A percentile compares a stretch with the other conserved stretches of the same genome.
These are phyloP conservation scores for Tholera decimalis DNA, from an alignment of 2,888 invertebrate species.

Conservation along the genomic window DNA sequence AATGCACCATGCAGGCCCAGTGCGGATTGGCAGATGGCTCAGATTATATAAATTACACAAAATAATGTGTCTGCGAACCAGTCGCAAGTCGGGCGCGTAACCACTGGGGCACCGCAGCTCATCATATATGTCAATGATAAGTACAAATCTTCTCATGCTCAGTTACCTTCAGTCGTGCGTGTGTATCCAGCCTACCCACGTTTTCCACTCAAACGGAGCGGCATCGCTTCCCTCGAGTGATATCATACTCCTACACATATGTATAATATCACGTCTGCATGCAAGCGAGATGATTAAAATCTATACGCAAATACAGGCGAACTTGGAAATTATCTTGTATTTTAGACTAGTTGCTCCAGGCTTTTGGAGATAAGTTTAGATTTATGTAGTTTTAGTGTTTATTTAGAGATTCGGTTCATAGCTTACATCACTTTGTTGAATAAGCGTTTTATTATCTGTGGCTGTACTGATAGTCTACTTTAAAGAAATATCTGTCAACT, in stretches of 20 bases:
- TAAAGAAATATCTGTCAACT: too few relatives aligned
- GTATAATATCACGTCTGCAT: slow-evolving; percentile 21
- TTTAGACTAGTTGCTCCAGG: slow-evolving; percentile 21
- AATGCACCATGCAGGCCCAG: too few relatives aligned
- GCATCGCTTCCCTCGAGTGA: slow-evolving; percentile 35
- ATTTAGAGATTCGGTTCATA: background rate
- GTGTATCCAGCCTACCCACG: slow-evolving; percentile 19
- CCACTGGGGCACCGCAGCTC: too few relatives aligned
- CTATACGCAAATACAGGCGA: slow-evolving; percentile 50
- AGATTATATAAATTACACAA: too few relatives aligned
- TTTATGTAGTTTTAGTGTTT: slow-evolving; percentile 8
- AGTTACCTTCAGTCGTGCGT: slow-evolving; percentile 8
- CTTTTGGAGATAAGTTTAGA: slow-evolving; percentile 8
- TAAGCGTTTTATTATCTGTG: background rate
- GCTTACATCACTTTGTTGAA: background rate
- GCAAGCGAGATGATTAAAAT: slow-evolving; percentile 63
- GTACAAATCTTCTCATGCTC: too few relatives aligned
- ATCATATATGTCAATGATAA: too few relatives aligned
- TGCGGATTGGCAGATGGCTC: too few relatives aligned
- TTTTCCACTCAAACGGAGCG: slow-evolving; percentile 48
- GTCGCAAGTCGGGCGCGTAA: too few relatives aligned
- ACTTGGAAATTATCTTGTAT: slow-evolving; percentile 48
- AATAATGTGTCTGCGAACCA: too few relatives aligned
- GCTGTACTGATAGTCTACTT: too few relatives aligned
- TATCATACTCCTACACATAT: slow-evolving; percentile 23